Evolutionary conservation across 2,797 vertebrate species (phyloP), one percentile per base, ranked within the genome.

Genomic region (Tachyglossus aculeatus): DNA sequence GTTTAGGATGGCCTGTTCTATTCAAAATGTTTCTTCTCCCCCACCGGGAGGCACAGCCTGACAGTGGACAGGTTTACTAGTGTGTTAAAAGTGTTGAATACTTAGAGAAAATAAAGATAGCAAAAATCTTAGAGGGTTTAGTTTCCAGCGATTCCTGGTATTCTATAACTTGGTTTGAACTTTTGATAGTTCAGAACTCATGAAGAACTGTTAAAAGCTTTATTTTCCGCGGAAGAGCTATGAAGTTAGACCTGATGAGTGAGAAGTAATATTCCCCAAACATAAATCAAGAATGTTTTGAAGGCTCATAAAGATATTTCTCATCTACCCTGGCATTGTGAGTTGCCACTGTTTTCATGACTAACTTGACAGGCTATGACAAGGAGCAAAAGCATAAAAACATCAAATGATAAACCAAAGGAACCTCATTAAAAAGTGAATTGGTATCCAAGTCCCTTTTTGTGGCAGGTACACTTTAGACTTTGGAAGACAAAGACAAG

Each of bases 151-250:
- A 18, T 48, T 24, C 45, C 67, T 67, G 48, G 19, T 47, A 61
- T 38, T 58, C 43, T 53, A 33, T 64, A 79, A 57, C 18, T 56
- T 78, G 31, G 67, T 78, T 48, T 76, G 64, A 61, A 5, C 55
- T 41, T 41, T 71, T 38, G 68, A 38, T 73, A 58, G 50, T 61
- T 78, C 31, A 43, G 38, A 61, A 76, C 63, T 67, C 40, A 51
- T 50, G 79, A 48, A 67, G 11, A 34, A 21, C 37, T 62, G 63
- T 53, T 51, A n/a, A 18, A 70, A 51, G 51, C 31, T 7, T 67
- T 39, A 51, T 47, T 52, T 22, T 29, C 21, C 32, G n/a, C 56
- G 59, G 59, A 60, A 19, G 9, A 21, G 9, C 3, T 27, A 32
- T 45, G n/a, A 47, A 47, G 70, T 68, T 48, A 54, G 29, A 19